phyloP scores from a whole-genome alignment of 2,888 invertebrate species.

The Acleris literana region DNA sequence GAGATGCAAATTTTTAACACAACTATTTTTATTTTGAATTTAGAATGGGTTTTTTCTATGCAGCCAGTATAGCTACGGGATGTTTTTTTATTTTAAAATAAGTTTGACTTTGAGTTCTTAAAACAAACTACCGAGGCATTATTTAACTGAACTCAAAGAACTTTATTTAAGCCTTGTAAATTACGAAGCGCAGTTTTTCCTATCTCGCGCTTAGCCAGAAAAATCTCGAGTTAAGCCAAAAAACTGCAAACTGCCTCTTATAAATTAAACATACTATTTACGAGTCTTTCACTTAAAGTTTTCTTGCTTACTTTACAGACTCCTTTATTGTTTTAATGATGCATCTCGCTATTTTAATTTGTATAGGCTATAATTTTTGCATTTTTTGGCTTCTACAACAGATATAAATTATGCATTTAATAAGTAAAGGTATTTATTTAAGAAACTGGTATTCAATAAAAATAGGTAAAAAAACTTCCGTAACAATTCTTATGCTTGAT shows the following conservation, averaged over 20 bases:
- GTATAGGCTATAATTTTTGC: too few species aligned
- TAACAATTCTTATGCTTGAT: too few species aligned
- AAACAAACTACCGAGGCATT: conserved; percentile 21
- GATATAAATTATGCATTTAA: too few species aligned
- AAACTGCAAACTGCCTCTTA: conserved; percentile 67
- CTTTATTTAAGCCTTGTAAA: conserved; percentile 62
- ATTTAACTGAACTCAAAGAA: conserved; percentile 47
- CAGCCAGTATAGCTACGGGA: too few species aligned
- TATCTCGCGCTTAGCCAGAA: conserved; percentile 48
- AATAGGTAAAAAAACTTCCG: too few species aligned
- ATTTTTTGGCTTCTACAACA: too few species aligned
- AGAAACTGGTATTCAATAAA: too few species aligned
- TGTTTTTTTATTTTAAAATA: conserved; percentile 7
- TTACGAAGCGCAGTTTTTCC: conserved; percentile 51
- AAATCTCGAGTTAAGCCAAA: conserved; percentile 64
- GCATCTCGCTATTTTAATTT: not conserved
- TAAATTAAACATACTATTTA: conserved; percentile 78
- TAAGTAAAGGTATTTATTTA: too few species aligned
- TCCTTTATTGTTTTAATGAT: not conserved
- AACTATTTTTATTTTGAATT: too few species aligned
- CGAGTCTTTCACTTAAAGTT: conserved; percentile 53
- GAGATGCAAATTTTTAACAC: too few species aligned
- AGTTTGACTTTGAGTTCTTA: conserved; percentile 17
- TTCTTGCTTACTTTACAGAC: not conserved
- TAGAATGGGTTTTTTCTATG: not conserved